Evolutionary conservation across 1,140 invertebrate genomes (phyloP), one percentile per base, ranked within the genome.

Genomic region (Drosophila sulfurigaster): DNA sequence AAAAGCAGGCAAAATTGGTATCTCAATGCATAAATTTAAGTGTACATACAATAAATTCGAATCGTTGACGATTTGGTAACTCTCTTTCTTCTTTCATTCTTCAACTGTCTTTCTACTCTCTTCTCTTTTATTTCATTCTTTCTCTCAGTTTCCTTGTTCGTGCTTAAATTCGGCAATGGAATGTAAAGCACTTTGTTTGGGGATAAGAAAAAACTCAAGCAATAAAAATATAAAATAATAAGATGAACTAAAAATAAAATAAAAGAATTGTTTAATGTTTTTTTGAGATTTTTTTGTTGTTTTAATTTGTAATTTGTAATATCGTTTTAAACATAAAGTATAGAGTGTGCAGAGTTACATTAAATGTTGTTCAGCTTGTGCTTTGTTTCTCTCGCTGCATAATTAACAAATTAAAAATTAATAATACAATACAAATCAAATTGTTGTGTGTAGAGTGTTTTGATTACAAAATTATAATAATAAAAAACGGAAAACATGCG

Each of bases 1-100:
- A 87, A 87, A 87, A 87, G 76, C 76, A 87, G 83, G 79, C 83
- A 82, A 71, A 82, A 87, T 80, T 68, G 83, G 83, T 73, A 75
- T 86, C 30, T 81, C 81, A 68, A 66, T 66, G 52, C 52, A 66
- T 64, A 48, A 58, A 57, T 57, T 57, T 41, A 57, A 57, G 35
- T 57, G 56, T 82, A 75, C 78, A 60, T 81, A 87, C 68, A 79
- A 88, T 88, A 88, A 87, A 87, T 88, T 87, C 79, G 83, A 87
- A 69, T 79, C 52, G 79, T 88, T 88, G 77, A 77, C 62, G 68
- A 58, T 82, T 87, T 80, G 73, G 77, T 80, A 78, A 68, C 56
- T 58, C 51, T 70, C 38, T 49, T 48, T 71, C 6, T 25, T 1
- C 7, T 3, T 30, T 5, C 38, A 11, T n/a, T 11, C 16, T 58